A percentile compares a stretch with the other conserved stretches of the same genome.
These are phyloP conservation scores for Mylabris sibirica DNA, from an alignment of 2,888 invertebrate species.

Conservation along the genomic window DNA sequence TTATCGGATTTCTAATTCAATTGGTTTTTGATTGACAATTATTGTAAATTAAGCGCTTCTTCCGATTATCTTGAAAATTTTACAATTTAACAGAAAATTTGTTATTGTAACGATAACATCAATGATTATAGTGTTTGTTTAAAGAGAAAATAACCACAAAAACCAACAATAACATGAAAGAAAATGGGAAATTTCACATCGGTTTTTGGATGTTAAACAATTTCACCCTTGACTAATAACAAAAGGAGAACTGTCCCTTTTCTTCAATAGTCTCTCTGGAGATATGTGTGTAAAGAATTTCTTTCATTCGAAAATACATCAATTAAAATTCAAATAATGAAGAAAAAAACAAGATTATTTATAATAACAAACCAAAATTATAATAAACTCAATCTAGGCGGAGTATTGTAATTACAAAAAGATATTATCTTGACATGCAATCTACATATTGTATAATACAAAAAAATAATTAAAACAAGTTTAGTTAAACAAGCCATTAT, in stretches of 20 bases:
- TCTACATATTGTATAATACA: slow-evolving; percentile 35
- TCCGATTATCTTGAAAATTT: not conserved
- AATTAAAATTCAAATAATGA: not conserved
- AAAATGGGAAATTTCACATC: slow-evolving; percentile 29
- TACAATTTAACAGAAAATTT: not conserved
- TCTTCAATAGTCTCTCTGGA: slow-evolving; percentile 24
- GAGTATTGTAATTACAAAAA: slow-evolving; percentile 37
- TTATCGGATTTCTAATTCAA: not conserved
- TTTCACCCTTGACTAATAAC: slow-evolving; percentile 13
- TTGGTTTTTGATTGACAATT: not conserved
- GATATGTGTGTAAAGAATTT: slow-evolving; percentile 14
- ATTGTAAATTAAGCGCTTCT: no score
- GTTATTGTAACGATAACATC: not conserved
- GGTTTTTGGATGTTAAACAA: slow-evolving; percentile 21
- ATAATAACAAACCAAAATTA: slow-evolving; percentile 33
- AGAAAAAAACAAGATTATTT: not conserved
- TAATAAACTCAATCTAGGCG: slow-evolving; percentile 37
- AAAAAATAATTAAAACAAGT: slow-evolving; percentile 38
- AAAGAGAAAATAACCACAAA: not conserved
- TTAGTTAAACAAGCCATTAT: slow-evolving; percentile 39
- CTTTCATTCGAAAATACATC: not conserved
- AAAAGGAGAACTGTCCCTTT: slow-evolving; percentile 23
- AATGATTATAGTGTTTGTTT: not conserved
- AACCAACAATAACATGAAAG: slow-evolving; percentile 2
- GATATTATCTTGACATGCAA: slow-evolving; percentile 39